phyloP scores from a whole-genome alignment of 2,797 vertebrate species.

The Hybognathus amarus region DNA sequence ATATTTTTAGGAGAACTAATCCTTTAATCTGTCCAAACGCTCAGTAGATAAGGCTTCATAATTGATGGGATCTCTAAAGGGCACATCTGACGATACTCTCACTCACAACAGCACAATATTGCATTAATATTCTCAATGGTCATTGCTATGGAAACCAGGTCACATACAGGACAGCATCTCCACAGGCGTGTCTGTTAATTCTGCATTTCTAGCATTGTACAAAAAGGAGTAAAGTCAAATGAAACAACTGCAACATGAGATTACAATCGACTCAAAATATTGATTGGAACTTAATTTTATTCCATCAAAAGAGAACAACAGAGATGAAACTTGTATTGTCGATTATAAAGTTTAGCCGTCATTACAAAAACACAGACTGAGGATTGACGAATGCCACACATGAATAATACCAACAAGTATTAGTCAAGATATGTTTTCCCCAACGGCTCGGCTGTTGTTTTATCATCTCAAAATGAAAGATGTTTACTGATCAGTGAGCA shows the following conservation, averaged over 20 bases:
- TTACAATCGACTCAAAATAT: not conserved
- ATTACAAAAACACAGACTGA: not conserved
- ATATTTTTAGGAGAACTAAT: not conserved
- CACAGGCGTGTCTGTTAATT: not conserved
- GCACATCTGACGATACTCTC: constrained; percentile 18
- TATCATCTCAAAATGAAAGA: not conserved
- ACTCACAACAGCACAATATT: constrained; percentile 15
- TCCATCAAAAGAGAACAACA: not conserved
- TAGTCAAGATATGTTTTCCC: not conserved
- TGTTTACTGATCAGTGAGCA: not conserved
- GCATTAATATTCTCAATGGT: constrained; percentile 16
- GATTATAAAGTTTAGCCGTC: not conserved
- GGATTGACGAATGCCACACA: not conserved
- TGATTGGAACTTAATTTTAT: not conserved
- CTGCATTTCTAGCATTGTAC: not conserved
- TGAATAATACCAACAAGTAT: not conserved
- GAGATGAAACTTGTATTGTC: not conserved
- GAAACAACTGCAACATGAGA: not conserved
- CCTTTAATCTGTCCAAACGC: not conserved
- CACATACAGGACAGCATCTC: not conserved
- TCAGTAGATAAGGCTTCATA: not conserved
- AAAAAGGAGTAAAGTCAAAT: not conserved
- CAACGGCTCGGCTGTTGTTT: no score
- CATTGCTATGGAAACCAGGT: constrained; percentile 38
- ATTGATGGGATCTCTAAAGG: constrained; percentile 10